These are phyloP conservation scores for Blomia tropicalis DNA, from an alignment of 2,888 invertebrate genomes.

Conservation along the genomic window DNA sequence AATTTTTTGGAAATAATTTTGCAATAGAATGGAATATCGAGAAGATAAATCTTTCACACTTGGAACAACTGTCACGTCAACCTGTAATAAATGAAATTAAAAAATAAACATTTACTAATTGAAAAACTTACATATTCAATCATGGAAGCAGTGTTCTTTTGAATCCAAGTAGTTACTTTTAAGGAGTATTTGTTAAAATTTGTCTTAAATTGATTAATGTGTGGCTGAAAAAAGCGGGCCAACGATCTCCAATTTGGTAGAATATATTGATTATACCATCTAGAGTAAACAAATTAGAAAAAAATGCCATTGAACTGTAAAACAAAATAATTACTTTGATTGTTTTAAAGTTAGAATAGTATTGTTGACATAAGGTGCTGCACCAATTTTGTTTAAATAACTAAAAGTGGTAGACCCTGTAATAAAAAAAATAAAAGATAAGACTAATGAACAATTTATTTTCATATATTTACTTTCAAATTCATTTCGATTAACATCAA, in stretches of 20 bases:
- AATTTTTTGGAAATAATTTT: neutral
- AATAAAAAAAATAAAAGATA: neutral
- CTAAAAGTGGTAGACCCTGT: neutral
- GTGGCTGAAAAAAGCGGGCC: neutral
- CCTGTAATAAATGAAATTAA: too few species aligned
- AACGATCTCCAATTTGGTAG: neutral
- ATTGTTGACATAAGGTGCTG: neutral
- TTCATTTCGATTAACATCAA: neutral
- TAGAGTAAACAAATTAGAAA: neutral
- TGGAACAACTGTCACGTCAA: constrained; percentile 5
- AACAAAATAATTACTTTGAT: neutral
- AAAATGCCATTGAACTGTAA: neutral
- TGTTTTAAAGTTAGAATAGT: neutral
- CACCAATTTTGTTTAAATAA: constrained; percentile 9
- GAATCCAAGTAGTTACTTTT: neutral
- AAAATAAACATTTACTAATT: neutral
- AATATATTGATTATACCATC: neutral
- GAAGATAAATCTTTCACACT: neutral
- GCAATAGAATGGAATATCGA: neutral
- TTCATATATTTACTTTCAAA: constrained; percentile 12
- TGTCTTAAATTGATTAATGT: neutral
- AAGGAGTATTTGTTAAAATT: neutral
- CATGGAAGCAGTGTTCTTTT: neutral
- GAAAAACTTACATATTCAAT: constrained; percentile 1
- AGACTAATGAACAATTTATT: neutral